These are phyloP conservation scores for Nephrocerus scutellatus DNA, from an alignment of 2,888 invertebrate genomes.

Conservation along the genomic window DNA sequence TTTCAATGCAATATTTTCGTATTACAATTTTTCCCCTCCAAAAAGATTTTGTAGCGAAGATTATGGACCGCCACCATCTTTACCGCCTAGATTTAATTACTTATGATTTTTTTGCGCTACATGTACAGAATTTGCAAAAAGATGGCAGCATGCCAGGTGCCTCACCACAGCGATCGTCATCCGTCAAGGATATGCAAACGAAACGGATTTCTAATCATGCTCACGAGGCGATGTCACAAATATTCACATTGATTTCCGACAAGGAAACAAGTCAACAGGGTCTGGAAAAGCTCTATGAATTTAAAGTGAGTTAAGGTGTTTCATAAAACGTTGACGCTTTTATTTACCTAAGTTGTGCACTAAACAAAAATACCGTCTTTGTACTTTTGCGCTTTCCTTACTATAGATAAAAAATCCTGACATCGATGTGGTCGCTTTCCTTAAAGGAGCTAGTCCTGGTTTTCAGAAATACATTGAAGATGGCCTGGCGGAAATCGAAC, in stretches of 20 bases:
- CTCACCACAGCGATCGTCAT: constrained; percentile 37
- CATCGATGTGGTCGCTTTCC: constrained; percentile 43
- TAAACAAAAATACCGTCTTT: background rate
- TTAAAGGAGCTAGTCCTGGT: constrained; percentile 45
- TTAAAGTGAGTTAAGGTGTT: constrained; percentile 36
- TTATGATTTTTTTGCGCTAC: no score
- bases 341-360: background rate
- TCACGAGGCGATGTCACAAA: constrained; percentile 81
- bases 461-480: constrained; percentile 48
- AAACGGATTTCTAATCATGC: constrained; percentile 65
- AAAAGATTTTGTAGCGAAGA: no score
- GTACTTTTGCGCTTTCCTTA: constrained; percentile 5
- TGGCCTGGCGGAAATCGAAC: constrained; percentile 45
- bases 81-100: no score
- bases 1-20: no score
- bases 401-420: constrained; percentile 44
- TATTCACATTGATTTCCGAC: constrained; percentile 83
- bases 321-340: background rate
- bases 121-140: constrained; percentile 51
- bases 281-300: constrained; percentile 50
- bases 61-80: no score
- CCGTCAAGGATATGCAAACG: constrained; percentile 45
- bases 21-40: no score
- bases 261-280: constrained; percentile 82
- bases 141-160: constrained; percentile 49